Evolutionary conservation across 2,888 invertebrate genomes (phyloP).

Genomic region (Tuta absoluta): DNA sequence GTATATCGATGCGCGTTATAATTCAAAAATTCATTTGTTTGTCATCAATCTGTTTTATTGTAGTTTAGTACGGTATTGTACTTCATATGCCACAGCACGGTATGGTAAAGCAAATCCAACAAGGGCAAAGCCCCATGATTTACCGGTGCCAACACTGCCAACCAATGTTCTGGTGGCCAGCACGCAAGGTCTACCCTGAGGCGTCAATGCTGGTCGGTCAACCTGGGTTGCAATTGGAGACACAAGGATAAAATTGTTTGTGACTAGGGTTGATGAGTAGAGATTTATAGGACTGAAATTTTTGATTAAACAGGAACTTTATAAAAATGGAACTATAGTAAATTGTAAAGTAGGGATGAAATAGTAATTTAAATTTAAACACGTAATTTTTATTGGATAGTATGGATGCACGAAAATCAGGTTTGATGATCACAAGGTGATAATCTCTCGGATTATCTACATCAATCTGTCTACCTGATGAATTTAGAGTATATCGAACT

Average conservation of each 20-base stretch:
- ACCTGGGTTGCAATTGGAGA: conserved; percentile 1
- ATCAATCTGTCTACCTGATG: not conserved
- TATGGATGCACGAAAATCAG: too few species aligned
- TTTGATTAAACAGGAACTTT: too few species aligned
- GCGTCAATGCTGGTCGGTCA: not conserved
- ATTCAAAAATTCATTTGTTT: too few species aligned
- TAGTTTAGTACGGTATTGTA: not conserved
- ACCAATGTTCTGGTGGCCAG: not conserved
- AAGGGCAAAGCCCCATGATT: conserved; percentile 13
- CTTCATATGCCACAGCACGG: not conserved
- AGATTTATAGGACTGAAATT: not conserved
- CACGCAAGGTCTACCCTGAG: not conserved
- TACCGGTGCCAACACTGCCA: not conserved
- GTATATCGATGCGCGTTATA: too few species aligned
- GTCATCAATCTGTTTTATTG: too few species aligned
- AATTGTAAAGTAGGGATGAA: too few species aligned
- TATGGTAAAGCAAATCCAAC: not conserved
- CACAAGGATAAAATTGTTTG: not conserved
- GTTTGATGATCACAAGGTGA: too few species aligned
- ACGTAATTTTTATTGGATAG: too few species aligned
- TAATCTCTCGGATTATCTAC: too few species aligned
- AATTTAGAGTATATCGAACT: not conserved
- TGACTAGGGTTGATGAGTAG: conserved; percentile 1
- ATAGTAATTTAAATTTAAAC: too few species aligned
- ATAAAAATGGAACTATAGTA: too few species aligned